Evolutionary conservation across 2,797 vertebrate genomes (phyloP), one percentile per base, ranked within the genome.

Genomic region (Molossus molossus): DNA sequence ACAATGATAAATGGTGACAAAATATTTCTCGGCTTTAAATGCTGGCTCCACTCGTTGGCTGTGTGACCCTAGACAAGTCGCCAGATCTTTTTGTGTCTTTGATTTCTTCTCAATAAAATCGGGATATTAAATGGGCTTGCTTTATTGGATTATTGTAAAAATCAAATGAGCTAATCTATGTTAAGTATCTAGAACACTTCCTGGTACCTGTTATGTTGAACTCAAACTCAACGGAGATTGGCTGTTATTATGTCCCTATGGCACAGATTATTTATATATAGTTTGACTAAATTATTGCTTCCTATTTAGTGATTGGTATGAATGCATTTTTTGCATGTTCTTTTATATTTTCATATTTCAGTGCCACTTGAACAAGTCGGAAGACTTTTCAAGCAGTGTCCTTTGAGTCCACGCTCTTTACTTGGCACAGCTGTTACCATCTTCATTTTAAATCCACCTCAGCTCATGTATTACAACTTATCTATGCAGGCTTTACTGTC

Each of bases 361-460:
- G 6, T 60, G n/a, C 0, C 6, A 58, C 27, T 91, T 76, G 37
- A 76, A 75, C 17, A 87, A 84, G 90, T 10, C 57, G 1, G 4
- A 87, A 85, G n/a, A 27, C 21, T 6, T 50, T 91, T 69, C 72
- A 18, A 94, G 13, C 18, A 50, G 5, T 80, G 2, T 67, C n/a
- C 29, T 96, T 82, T 87, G 62, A 79, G 37, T 89, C 89, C 18
- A 60, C 60, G 67, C 25, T 82, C 62, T 87, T 80, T 77, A 60
- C 9, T 67, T 70, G 55, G 25, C 21, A 77, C 21, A 72, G 60
- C 12, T 87, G 45, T 60, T 91, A 45, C 70, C 17, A 69, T 90
- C 95, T 92, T 79, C 33, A 62, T 88, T 81, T 79, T 64, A 73
- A 82, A 70, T 88, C 10, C 20, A 90, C 23, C 14, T 76, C 60